Evolutionary conservation across 2,113 vertebrate genomes (phyloP).

Genomic region (Hystrix cristata): DNA sequence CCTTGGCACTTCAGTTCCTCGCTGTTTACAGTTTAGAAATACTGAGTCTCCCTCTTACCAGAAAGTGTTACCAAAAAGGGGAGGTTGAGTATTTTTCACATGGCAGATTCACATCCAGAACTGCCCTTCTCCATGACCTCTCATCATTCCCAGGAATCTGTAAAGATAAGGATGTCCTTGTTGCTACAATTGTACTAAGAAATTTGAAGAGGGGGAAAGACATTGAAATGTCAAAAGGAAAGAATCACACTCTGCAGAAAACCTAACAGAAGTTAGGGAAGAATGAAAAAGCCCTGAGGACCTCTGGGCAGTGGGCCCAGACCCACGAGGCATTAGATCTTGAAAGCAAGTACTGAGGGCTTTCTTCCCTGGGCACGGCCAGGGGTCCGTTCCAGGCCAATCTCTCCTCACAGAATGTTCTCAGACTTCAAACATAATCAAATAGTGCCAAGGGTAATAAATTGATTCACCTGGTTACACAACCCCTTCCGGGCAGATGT

Average conservation of each 20-base stretch:
- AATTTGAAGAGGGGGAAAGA: background rate
- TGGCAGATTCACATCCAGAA: background rate
- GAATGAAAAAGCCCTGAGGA: background rate
- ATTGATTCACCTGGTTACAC: constrained; percentile 25
- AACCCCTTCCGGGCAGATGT: constrained; percentile 8
- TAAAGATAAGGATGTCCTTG: background rate
- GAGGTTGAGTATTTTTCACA: background rate
- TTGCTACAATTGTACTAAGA: background rate
- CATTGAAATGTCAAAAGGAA: background rate
- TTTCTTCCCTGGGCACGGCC: background rate
- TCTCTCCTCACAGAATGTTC: constrained; percentile 47
- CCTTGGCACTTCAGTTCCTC: background rate
- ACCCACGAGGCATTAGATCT: background rate
- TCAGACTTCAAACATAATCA: background rate
- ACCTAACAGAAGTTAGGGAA: background rate
- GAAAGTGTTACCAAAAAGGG: background rate
- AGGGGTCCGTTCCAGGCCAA: background rate
- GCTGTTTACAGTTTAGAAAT: background rate
- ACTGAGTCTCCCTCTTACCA: background rate
- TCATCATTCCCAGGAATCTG: background rate
- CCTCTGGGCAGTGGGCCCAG: constrained; percentile 4
- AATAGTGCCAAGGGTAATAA: background rate
- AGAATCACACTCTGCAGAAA: background rate
- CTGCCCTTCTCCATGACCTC: background rate
- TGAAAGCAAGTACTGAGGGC: background rate